Evolutionary conservation across 1,140 invertebrate genomes (phyloP), one percentile per base, ranked within the genome.

Genomic region (Euura saliciscinereae): DNA sequence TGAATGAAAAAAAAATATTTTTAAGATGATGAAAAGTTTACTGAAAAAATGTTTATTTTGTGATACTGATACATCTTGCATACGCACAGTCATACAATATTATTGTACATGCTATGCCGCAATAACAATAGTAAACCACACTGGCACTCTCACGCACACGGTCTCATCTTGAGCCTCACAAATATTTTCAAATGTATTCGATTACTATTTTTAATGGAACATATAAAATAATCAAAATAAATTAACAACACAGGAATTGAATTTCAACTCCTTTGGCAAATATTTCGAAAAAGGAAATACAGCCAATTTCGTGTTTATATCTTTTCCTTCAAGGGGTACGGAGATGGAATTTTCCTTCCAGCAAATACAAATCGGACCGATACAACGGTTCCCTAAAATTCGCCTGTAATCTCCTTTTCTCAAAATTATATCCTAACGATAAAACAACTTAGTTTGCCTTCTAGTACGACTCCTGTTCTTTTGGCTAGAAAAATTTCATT

Each of bases 201-300:
- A 74, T 80, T 80, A 81, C 78, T 75, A 71, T 82, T 83, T 28
- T 68, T 72, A 72, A 81, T 80, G 74, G 78, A 83, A 80, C 80
- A 81, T 86, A 86, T 74, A 85, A 86, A 86, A 85, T 76, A 81
- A 84, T 78, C 78, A 75, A 82, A 86, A 86, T 86, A 86, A 86
- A 86, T 84, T 83, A 86, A 86, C 79, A 75, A 79, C 75, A 78
- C 71, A 43, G 67, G 72, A 73, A 66, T 68, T 73, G 13, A 45
- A 42, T 8, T 42, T 42, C 13, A 69, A 69, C 44, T 66, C 45
- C n/a, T 51, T 59, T 43, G 13, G 69, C 46, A 42, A 11, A 46
- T 43, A 44, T 64, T 46, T 28, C 43, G 66, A 67, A 67, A 28
- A 44, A 67, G 66, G 43, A 44, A 44, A 28, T 28, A 67, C 66